Evolutionary conservation across 2,797 vertebrate species (phyloP).

Genomic region (Australoheros facetus): DNA sequence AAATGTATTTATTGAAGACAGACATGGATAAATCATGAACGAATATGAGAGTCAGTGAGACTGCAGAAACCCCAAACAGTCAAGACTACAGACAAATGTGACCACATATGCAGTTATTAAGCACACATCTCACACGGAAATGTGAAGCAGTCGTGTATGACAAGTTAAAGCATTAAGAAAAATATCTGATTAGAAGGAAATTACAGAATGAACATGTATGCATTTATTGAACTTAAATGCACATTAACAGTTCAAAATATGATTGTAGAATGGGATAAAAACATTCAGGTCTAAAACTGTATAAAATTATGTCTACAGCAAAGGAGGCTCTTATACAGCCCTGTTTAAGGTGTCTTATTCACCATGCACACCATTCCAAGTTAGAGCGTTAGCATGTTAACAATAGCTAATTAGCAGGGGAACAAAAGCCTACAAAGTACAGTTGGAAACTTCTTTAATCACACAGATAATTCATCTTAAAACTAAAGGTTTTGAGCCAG

Average conservation of each 20-base stretch:
- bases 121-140: not conserved
- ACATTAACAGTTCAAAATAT: not conserved
- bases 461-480: no score
- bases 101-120: not conserved
- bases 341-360: not conserved
- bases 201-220: not conserved
- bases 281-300: not conserved
- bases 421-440: no score
- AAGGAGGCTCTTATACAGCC: not conserved
- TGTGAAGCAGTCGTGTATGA: not conserved
- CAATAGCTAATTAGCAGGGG: not conserved
- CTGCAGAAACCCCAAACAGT: not conserved
- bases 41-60: not conserved
- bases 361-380: not conserved
- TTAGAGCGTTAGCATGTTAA: no score
- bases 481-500: no score
- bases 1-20: conserved; percentile 13
- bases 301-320: no score
- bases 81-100: not conserved
- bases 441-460: no score
- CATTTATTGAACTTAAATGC: not conserved
- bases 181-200: not conserved
- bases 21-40: not conserved
- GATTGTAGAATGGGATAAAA: not conserved
- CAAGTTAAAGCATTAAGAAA: not conserved